Base-by-base conservation (phyloP, 2,888 invertebrate species). In the Pherbina coryleti region DNA sequence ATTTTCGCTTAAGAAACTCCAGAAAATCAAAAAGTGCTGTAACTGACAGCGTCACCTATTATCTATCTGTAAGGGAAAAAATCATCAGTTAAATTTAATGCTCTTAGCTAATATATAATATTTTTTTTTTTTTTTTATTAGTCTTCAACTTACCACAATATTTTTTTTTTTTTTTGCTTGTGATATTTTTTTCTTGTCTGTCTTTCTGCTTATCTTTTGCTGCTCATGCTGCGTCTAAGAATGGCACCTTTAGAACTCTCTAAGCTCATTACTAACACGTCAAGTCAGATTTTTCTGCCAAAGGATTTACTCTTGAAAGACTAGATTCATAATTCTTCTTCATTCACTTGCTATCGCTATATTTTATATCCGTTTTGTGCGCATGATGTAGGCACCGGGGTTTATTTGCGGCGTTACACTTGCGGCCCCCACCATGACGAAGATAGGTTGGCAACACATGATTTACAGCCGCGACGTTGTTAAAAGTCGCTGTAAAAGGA, bases 231-330 rank as follows among this genome's bases (percentile, higher is more conserved):
- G 55, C 55, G n/a, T 55, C n/a, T 55, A 19, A 55, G 8, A 3
- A 22, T 22, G 3, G 55, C 55, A n/a, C 31, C 34, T 31, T 31
- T 19, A 14, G n/a, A 66, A 66, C n/a, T 71, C 57, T 37, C 37
- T 34, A 37, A 72, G 22, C 72, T 60, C 72, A 14, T 57, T 60
- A 22, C 72, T 11, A 22, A 44, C 8, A 72, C 25, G 55, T 71
- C 71, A 57, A 31, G n/a, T 53, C 55, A 31, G 72, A 72, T 72
- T 72, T 72, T 14, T 44, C 25, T 72, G 72, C 44, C 72, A 60
- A 60, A 72, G 60, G 72, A 57, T 57, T 72, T 72, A 37, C 60
- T 37, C 44, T 31, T 44, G 25, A 37, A 19, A 19, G 17, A 37
- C 44, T 37, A 44, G 71, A 71, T 72, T 72, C 44, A 60, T 60